Percentiles rank a stretch among this genome's conserved stretches.
phyloP scores from a whole-genome alignment of 2,113 vertebrate species.

The Eulemur rufifrons region DNA sequence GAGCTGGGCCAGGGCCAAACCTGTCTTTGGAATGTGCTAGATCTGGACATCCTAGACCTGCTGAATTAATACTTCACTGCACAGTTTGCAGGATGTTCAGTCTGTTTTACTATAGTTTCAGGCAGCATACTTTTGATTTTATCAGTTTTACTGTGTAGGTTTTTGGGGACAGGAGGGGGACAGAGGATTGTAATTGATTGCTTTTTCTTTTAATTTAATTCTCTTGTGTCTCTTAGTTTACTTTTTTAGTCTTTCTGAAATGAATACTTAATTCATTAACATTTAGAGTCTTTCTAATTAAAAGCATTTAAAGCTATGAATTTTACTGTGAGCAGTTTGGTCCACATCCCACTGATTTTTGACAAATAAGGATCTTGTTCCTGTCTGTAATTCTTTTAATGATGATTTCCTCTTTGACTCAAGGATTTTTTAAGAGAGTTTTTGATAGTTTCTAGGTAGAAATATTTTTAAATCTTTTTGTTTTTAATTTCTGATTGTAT shows the following conservation, averaged over 20 bases:
- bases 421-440: neutral
- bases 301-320: neutral
- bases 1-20: neutral
- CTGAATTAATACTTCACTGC: rapidly evolving
- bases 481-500: neutral
- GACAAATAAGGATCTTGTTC: neutral
- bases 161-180: neutral
- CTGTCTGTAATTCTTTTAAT: neutral
- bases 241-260: neutral
- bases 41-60: neutral
- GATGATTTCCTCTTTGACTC: neutral
- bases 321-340: neutral
- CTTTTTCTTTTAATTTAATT: neutral
- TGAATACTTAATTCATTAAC: neutral
- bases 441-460: neutral
- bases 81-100: rapidly evolving
- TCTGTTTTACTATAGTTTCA: rapidly evolving
- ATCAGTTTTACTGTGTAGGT: neutral
- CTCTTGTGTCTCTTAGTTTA: neutral
- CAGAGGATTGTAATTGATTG: neutral
- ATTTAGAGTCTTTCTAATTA: neutral
- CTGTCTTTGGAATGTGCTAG: rapidly evolving
- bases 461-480: neutral
- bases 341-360: rapidly evolving
- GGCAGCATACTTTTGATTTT: neutral